Evolutionary conservation across 2,797 vertebrate genomes (phyloP).

Genomic region (Rousettus madagascariensis): DNA sequence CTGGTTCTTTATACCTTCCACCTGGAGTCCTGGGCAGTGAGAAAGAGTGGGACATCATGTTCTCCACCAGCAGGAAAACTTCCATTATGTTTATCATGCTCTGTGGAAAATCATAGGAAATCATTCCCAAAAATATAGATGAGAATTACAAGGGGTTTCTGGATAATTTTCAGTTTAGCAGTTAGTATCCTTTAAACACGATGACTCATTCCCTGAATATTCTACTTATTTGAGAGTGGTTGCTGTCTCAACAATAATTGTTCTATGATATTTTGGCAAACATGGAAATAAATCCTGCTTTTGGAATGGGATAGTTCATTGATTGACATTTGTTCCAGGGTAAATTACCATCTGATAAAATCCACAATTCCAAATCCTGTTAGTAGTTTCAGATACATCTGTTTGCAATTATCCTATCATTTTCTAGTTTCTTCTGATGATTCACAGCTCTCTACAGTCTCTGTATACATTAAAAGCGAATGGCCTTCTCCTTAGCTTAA

Average conservation of each 20-base stretch:
- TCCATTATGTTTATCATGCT: neutral
- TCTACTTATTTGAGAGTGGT: slow-evolving; percentile 20
- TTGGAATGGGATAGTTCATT: slow-evolving; percentile 49
- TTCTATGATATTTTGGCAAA: slow-evolving; percentile 50
- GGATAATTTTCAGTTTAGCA: slow-evolving; percentile 32
- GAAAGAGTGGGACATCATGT: neutral
- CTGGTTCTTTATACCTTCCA: neutral
- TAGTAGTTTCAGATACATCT: slow-evolving; percentile 59
- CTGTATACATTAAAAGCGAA: slow-evolving; percentile 8
- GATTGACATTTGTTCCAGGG: slow-evolving; percentile 60
- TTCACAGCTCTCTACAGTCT: slow-evolving; percentile 44
- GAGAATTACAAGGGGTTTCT: slow-evolving; percentile 22
- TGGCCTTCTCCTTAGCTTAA: neutral
- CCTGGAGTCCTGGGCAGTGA: neutral
- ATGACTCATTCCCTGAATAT: slow-evolving; percentile 36
- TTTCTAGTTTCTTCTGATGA: slow-evolving; percentile 57
- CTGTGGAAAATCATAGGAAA: neutral
- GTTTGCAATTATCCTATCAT: slow-evolving; percentile 60
- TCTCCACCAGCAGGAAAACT: neutral
- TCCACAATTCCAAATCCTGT: slow-evolving; percentile 18
- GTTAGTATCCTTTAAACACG: neutral
- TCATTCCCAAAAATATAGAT: neutral
- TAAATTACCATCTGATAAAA: slow-evolving; percentile 67
- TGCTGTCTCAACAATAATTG: slow-evolving; percentile 29
- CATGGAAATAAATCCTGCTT: slow-evolving; percentile 11